These are phyloP conservation scores for Petrophora chlorosata DNA, from an alignment of 2,888 invertebrate genomes.

Conservation along the genomic window DNA sequence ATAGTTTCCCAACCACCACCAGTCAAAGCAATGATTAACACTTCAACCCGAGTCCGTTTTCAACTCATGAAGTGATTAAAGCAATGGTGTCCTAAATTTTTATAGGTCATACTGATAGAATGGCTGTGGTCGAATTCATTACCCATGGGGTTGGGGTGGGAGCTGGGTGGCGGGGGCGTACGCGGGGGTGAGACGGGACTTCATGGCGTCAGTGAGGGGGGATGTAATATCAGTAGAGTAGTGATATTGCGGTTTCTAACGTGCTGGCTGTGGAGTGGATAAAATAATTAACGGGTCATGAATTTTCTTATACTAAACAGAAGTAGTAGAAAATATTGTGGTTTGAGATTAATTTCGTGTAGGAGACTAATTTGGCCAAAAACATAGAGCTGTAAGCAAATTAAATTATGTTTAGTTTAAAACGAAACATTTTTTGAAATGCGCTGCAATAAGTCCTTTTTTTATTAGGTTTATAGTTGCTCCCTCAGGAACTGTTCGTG, in stretches of 20 bases:
- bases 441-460: too few species aligned
- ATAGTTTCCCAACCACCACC: too few species aligned
- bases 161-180: slow-evolving; percentile 40
- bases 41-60: slow-evolving; percentile 16
- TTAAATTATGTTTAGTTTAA: too few species aligned
- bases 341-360: neutral
- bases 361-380: too few species aligned
- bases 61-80: slow-evolving; percentile 57
- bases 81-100: slow-evolving; percentile 70
- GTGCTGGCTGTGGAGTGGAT: slow-evolving; percentile 57
- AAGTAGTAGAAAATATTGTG: too few species aligned
- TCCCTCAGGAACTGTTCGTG: too few species aligned
- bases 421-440: too few species aligned
- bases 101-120: slow-evolving; percentile 73
- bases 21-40: slow-evolving; percentile 10
- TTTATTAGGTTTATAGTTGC: too few species aligned
- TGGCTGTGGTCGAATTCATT: slow-evolving; percentile 74
- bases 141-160: slow-evolving; percentile 66
- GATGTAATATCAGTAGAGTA: slow-evolving; percentile 78
- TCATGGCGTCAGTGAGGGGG: slow-evolving; percentile 69
- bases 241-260: slow-evolving; percentile 78
- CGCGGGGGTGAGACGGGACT: slow-evolving; percentile 57
- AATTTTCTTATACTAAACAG: neutral
- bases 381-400: too few species aligned
- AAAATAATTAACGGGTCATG: slow-evolving; percentile 40